These are phyloP conservation scores for Ochlodes sylvanus DNA, from an alignment of 2,888 invertebrate genomes.

Conservation along the genomic window DNA sequence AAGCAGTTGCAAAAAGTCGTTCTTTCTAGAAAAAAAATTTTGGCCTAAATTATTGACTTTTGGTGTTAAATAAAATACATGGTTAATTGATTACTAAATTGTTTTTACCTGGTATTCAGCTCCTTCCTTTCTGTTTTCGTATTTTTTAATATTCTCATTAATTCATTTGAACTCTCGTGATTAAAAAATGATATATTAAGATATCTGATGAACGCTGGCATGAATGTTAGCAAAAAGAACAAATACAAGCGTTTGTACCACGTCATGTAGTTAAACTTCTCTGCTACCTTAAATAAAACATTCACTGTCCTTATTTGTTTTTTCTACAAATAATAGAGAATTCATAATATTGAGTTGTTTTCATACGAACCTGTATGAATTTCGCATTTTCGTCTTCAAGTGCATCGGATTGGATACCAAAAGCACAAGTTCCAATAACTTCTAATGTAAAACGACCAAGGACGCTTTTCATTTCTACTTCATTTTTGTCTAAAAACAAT, in stretches of 20 bases:
- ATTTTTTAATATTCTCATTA: constrained; percentile 67
- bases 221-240: constrained; percentile 63
- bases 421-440: constrained; percentile 84
- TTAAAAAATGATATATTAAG: constrained; percentile 71
- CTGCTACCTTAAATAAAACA: constrained; percentile 65
- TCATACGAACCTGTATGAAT: constrained; percentile 70
- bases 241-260: constrained; percentile 60
- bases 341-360: no score
- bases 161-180: constrained; percentile 59
- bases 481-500: constrained; percentile 63
- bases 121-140: constrained; percentile 68
- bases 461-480: constrained; percentile 82
- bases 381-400: constrained; percentile 77
- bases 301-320: background rate
- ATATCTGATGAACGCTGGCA: constrained; percentile 61
- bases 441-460: constrained; percentile 84
- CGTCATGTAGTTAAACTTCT: constrained; percentile 70
- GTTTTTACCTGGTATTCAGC: constrained; percentile 60
- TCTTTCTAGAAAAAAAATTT: constrained; percentile 60
- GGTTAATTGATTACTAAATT: background rate
- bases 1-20: constrained; percentile 78
- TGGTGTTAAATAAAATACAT: background rate
- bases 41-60: background rate
- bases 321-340: no score
- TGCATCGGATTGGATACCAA: constrained; percentile 82